These are phyloP conservation scores for Podotricha telesiphe DNA, from an alignment of 2,888 invertebrate genomes.

Conservation along the genomic window DNA sequence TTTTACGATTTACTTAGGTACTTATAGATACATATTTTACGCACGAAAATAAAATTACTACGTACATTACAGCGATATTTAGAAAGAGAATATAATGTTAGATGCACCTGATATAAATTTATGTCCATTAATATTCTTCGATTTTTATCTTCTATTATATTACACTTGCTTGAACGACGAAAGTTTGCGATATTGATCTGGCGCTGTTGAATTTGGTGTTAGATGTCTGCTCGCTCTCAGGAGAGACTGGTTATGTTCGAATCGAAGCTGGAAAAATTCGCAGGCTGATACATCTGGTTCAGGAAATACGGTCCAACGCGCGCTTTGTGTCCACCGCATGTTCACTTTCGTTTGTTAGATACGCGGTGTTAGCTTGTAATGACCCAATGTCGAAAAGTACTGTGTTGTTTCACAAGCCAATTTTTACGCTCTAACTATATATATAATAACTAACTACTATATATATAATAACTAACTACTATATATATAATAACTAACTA, in stretches of 20 bases:
- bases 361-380: slow-evolving; percentile 49
- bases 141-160: slow-evolving; percentile 57
- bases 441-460: no score
- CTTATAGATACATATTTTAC: not conserved
- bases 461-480: no score
- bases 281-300: slow-evolving; percentile 53
- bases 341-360: slow-evolving; percentile 71
- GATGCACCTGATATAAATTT: slow-evolving; percentile 61
- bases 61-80: not conserved
- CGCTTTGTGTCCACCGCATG: slow-evolving; percentile 63
- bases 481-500: no score
- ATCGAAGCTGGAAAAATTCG: slow-evolving; percentile 42
- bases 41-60: not conserved
- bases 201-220: slow-evolving; percentile 34
- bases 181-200: slow-evolving; percentile 53
- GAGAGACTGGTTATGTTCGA: slow-evolving; percentile 33
- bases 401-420: slow-evolving; percentile 40
- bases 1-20: not conserved
- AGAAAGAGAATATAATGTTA: slow-evolving; percentile 30
- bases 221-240: slow-evolving; percentile 41
- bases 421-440: slow-evolving; percentile 36
- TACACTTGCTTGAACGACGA: slow-evolving; percentile 63
- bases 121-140: slow-evolving; percentile 63
- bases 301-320: slow-evolving; percentile 75
- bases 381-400: slow-evolving; percentile 39